phyloP scores from a whole-genome alignment of 2,797 vertebrate genomes.

The Eulemur rubriventer region DNA sequence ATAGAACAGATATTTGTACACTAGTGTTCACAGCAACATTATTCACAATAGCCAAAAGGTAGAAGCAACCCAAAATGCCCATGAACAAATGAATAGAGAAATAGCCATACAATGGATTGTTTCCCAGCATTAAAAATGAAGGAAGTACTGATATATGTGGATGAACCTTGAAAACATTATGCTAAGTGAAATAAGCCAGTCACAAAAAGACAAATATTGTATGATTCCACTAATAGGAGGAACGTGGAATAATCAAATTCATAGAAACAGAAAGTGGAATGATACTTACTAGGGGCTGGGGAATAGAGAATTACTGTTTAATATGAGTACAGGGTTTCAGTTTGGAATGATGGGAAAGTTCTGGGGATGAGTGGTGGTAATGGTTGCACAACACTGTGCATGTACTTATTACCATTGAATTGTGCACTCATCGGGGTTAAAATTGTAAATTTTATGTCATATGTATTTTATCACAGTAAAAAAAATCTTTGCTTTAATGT shows the following conservation, averaged over 20 bases:
- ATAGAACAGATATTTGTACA: not conserved
- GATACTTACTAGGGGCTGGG: not conserved
- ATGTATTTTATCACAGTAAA: not conserved
- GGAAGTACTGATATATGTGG: not conserved
- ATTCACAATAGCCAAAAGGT: no score
- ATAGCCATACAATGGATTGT: not conserved
- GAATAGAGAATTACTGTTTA: rapidly evolving
- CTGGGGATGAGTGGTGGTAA: not conserved
- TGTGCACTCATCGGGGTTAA: not conserved
- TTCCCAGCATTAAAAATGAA: not conserved
- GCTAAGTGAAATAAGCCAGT: not conserved
- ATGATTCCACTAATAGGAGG: not conserved
- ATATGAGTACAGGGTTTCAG: not conserved
- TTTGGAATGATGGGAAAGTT: not conserved
- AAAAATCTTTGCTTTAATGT: not conserved
- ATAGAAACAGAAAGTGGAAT: not conserved
- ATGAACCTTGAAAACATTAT: not conserved
- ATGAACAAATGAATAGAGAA: no score
- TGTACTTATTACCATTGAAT: not conserved
- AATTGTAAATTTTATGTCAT: not conserved
- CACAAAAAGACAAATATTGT: not conserved
- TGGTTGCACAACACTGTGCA: no score
- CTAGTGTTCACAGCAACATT: not conserved
- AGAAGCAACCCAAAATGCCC: no score
- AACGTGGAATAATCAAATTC: not conserved